A percentile compares a stretch with the other conserved stretches of the same genome.
These are phyloP conservation scores for Oncorhynchus keta DNA, from an alignment of 2,113 vertebrate species.

Conservation along the genomic window DNA sequence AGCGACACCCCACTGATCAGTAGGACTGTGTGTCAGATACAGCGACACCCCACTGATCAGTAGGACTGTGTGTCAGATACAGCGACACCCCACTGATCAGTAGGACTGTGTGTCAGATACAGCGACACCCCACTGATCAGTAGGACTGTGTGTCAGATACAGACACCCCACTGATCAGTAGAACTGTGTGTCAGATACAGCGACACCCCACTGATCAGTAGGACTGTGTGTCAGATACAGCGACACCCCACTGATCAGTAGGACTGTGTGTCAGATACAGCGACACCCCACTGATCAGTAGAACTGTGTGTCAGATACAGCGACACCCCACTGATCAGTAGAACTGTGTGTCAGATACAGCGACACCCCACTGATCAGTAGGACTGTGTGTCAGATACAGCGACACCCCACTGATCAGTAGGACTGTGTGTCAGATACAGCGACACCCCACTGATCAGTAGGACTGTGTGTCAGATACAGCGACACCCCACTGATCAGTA, in stretches of 20 bases:
- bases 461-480: constrained; percentile 44
- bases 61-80: constrained; percentile 41
- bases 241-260: constrained; percentile 13
- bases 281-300: constrained; percentile 13
- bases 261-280: constrained; percentile 44
- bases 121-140: constrained; percentile 20
- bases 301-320: constrained; percentile 42
- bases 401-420: constrained; percentile 13
- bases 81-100: constrained; percentile 20
- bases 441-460: constrained; percentile 13
- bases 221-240: constrained; percentile 44
- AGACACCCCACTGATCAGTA: constrained; percentile 17
- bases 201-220: constrained; percentile 13
- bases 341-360: constrained; percentile 42
- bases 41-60: constrained; percentile 20
- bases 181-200: constrained; percentile 42
- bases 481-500: constrained; percentile 13
- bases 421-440: constrained; percentile 44
- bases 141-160: constrained; percentile 41
- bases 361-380: constrained; percentile 13
- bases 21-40: constrained; percentile 41
- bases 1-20: constrained; percentile 20
- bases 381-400: constrained; percentile 44
- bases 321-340: constrained; percentile 13
- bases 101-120: constrained; percentile 41